These are phyloP conservation scores for Sciurus niger DNA, from an alignment of 2,113 vertebrate genomes.

Conservation along the genomic window DNA sequence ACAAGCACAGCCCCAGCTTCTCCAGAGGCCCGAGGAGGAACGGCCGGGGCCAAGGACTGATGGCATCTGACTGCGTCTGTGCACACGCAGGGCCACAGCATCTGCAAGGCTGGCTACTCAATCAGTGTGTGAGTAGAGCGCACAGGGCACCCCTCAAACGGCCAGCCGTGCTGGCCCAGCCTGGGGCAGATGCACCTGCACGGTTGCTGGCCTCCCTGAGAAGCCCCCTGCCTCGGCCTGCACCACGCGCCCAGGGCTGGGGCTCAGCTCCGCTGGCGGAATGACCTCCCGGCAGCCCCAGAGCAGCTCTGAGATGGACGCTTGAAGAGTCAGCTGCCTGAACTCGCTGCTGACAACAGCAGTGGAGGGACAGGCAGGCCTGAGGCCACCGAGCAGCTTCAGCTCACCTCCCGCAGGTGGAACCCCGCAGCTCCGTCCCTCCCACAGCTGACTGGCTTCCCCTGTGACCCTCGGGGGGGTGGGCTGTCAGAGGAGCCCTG, in stretches of 20 bases:
- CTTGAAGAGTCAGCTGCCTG: background rate
- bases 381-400: too few species aligned
- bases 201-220: background rate
- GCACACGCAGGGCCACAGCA: background rate
- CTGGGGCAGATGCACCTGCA: background rate
- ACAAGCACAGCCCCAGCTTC: background rate
- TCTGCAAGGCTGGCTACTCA: background rate
- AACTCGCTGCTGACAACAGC: rapidly evolving
- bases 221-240: background rate
- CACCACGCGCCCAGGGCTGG: background rate
- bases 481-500: background rate
- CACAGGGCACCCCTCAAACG: background rate
- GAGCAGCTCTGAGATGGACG: background rate
- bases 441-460: background rate
- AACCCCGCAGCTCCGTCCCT: too few species aligned
- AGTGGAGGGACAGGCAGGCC: background rate
- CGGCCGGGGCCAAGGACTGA: background rate
- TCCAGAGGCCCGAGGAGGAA: background rate
- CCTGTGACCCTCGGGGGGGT: rapidly evolving
- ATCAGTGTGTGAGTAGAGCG: too few species aligned
- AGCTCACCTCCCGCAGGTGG: background rate
- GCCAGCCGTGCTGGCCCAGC: too few species aligned
- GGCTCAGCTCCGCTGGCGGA: rapidly evolving
- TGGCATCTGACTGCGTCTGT: background rate
- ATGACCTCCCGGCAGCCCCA: background rate